These are phyloP conservation scores for Eilema depressum DNA, from an alignment of 2,888 invertebrate species.

Conservation along the genomic window DNA sequence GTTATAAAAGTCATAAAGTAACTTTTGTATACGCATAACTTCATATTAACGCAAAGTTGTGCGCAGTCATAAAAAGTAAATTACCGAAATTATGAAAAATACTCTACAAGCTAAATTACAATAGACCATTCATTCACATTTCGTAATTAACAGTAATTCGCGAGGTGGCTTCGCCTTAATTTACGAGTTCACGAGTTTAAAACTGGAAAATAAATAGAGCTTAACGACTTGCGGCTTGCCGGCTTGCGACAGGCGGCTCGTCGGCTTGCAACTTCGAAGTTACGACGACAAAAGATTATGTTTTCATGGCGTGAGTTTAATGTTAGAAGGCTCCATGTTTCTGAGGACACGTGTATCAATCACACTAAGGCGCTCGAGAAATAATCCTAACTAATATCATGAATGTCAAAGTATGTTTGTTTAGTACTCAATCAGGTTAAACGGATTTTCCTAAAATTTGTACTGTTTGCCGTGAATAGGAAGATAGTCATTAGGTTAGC, in stretches of 20 bases:
- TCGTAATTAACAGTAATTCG: constrained; percentile 57
- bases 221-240: constrained; percentile 46
- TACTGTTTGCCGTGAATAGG: not conserved
- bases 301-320: constrained; percentile 39
- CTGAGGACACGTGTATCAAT: constrained; percentile 34
- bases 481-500: too few relatives aligned
- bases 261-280: constrained; percentile 35
- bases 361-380: constrained; percentile 20
- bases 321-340: constrained; percentile 30
- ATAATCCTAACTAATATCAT: not conserved
- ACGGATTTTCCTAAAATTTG: not conserved
- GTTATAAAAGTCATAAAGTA: not conserved
- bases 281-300: constrained; percentile 47
- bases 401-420: not conserved
- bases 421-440: not conserved
- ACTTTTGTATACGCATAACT: not conserved
- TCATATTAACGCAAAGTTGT: constrained; percentile 7
- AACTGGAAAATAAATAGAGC: constrained; percentile 57
- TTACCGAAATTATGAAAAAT: constrained; percentile 29
- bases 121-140: constrained; percentile 37
- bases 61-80: constrained; percentile 31
- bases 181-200: constrained; percentile 53
- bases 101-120: constrained; percentile 38
- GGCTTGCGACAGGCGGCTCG: constrained; percentile 36
- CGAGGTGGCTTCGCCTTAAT: constrained; percentile 49